These are phyloP conservation scores for Ondatra zibethicus DNA, from an alignment of 2,113 vertebrate genomes.

Conservation along the genomic window DNA sequence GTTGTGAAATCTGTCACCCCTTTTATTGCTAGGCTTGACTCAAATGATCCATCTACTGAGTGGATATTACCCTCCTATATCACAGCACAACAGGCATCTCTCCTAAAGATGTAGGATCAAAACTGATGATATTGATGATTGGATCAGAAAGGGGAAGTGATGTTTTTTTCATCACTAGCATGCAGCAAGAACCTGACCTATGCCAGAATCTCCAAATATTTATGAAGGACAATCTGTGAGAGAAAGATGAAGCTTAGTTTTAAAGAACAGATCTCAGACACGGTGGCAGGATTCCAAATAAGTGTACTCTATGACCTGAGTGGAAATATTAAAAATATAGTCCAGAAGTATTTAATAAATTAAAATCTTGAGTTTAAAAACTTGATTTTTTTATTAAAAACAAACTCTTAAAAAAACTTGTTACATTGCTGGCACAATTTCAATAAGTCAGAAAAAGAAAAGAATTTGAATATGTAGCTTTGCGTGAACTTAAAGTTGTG, in stretches of 20 bases:
- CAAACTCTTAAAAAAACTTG: background rate
- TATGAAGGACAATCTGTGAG: background rate
- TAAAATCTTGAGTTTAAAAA: too few species aligned
- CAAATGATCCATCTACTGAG: slow-evolving; percentile 15
- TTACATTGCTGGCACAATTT: background rate
- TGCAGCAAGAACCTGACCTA: slow-evolving; percentile 13
- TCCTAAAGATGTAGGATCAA: slow-evolving; percentile 29
- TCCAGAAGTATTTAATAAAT: slow-evolving; percentile 11
- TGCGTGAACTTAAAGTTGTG: background rate
- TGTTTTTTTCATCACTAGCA: slow-evolving; percentile 1
- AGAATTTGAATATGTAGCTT: background rate
- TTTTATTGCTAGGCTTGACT: slow-evolving; percentile 60
- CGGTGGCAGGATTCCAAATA: background rate
- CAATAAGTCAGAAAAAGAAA: background rate
- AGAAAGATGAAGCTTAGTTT: slow-evolving; percentile 56
- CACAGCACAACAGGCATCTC: background rate
- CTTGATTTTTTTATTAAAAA: background rate
- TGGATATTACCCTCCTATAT: slow-evolving; percentile 43
- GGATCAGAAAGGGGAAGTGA: background rate
- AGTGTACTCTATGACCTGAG: background rate
- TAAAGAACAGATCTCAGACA: slow-evolving; percentile 45
- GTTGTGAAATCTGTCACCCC: slow-evolving; percentile 53
- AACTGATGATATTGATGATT: slow-evolving; percentile 23
- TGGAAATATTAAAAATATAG: background rate
- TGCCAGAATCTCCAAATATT: background rate